phyloP scores from a whole-genome alignment of 2,888 invertebrate species.

The Drosophila cognata region DNA sequence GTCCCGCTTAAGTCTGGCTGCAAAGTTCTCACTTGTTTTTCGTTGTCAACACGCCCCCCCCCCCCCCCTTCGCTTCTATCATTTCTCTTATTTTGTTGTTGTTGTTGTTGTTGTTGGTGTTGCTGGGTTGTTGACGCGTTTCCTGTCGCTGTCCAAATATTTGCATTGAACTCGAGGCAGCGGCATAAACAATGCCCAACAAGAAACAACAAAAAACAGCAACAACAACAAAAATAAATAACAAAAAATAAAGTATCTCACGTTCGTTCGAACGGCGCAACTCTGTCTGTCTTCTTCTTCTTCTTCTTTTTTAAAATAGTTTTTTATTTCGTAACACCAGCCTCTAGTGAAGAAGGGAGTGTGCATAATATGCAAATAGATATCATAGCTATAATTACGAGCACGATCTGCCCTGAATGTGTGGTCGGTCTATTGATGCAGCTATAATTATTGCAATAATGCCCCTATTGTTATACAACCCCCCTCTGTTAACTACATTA shows the following conservation, averaged over 20 bases:
- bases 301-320: not conserved
- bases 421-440: not conserved
- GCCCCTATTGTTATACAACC: not conserved
- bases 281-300: not conserved
- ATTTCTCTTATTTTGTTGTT: not conserved
- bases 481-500: not conserved
- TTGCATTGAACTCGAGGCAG: slow-evolving; percentile 47
- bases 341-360: not conserved
- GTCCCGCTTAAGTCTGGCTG: not conserved
- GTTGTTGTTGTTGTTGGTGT: not conserved
- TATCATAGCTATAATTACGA: not conserved
- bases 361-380: not conserved
- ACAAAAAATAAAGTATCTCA: slow-evolving; percentile 4
- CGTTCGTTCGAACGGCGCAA: not conserved
- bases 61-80: not conserved
- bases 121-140: slow-evolving; percentile 26
- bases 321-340: not conserved
- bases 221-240: not conserved
- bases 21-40: not conserved
- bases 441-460: not conserved
- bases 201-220: not conserved
- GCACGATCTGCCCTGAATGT: not conserved
- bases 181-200: slow-evolving; percentile 24
- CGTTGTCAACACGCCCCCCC: not conserved
- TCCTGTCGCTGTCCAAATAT: slow-evolving; percentile 49